phyloP scores from a whole-genome alignment of 2,888 invertebrate species.

The Sarcophaga caerulescens region DNA sequence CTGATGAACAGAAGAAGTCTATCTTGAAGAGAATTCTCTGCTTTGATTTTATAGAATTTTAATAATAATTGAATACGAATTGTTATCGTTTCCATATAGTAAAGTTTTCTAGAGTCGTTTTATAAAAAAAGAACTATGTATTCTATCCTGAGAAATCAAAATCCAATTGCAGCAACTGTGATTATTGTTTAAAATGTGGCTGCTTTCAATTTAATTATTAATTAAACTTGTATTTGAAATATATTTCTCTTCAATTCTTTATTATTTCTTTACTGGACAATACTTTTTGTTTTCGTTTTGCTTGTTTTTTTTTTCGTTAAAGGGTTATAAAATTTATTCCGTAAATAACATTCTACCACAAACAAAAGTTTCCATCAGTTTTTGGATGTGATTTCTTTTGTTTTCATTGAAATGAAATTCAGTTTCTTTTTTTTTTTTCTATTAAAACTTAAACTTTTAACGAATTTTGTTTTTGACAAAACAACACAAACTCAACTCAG shows the following conservation, averaged over 20 bases:
- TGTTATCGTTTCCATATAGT: too few species aligned
- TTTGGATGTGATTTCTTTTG: conserved; percentile 53
- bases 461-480: conserved; percentile 67
- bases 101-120: too few species aligned
- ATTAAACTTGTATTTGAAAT: conserved; percentile 2
- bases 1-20: too few species aligned
- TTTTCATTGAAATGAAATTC: conserved; percentile 49
- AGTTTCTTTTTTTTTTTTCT: conserved; percentile 24
- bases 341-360: conserved; percentile 15
- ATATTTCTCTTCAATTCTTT: neutral
- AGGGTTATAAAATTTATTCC: conserved; percentile 21
- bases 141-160: too few species aligned
- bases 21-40: too few species aligned
- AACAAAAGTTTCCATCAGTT: conserved; percentile 43
- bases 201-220: neutral
- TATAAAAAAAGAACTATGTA: too few species aligned
- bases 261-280: neutral
- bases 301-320: conserved; percentile 1
- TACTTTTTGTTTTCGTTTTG: neutral
- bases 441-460: conserved; percentile 59
- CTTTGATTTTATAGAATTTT: too few species aligned
- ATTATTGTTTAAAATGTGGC: too few species aligned
- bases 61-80: too few species aligned
- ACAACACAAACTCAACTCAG: conserved; percentile 4
- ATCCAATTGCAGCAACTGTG: too few species aligned